Evolutionary conservation across 2,888 invertebrate species (phyloP).

Genomic region (Drosophila kanekoi): DNA sequence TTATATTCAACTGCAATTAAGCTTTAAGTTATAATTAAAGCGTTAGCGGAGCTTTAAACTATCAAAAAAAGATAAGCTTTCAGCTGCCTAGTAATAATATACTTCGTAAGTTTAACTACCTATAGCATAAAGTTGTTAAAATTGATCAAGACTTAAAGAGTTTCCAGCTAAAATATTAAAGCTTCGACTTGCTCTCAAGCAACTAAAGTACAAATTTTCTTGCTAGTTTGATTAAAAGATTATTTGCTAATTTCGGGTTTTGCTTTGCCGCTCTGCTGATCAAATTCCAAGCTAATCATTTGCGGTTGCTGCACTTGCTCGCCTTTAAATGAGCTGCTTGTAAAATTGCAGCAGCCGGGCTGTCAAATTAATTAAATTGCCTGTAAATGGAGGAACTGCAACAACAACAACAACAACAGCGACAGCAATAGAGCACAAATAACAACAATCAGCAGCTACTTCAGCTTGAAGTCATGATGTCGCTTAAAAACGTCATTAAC

Average conservation of each 20-base stretch:
- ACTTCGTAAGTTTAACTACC: not conserved
- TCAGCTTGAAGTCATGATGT: slow-evolving; percentile 64
- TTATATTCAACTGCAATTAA: too few species aligned
- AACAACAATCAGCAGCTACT: slow-evolving; percentile 46
- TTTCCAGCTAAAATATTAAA: not conserved
- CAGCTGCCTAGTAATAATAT: not conserved
- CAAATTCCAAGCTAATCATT: slow-evolving; percentile 32
- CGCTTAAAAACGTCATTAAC: slow-evolving; percentile 77
- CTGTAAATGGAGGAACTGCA: slow-evolving; percentile 40
- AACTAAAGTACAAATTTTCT: not conserved
- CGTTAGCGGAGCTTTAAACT: not conserved
- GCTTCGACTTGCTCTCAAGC: not conserved
- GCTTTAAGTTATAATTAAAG: not conserved
- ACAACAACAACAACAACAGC: slow-evolving; percentile 11
- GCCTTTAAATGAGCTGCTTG: slow-evolving; percentile 48
- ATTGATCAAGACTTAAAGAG: not conserved
- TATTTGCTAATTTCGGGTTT: not conserved
- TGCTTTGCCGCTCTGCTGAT: not conserved
- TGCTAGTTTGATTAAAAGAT: not conserved
- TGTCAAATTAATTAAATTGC: slow-evolving; percentile 61
- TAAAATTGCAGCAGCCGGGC: slow-evolving; percentile 30
- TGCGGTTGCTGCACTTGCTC: slow-evolving; percentile 41
- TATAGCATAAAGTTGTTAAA: not conserved
- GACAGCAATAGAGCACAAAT: slow-evolving; percentile 10
- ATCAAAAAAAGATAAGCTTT: not conserved